These are phyloP conservation scores for Megathymus violae DNA, from an alignment of 1,140 invertebrate species.

Conservation along the genomic window DNA sequence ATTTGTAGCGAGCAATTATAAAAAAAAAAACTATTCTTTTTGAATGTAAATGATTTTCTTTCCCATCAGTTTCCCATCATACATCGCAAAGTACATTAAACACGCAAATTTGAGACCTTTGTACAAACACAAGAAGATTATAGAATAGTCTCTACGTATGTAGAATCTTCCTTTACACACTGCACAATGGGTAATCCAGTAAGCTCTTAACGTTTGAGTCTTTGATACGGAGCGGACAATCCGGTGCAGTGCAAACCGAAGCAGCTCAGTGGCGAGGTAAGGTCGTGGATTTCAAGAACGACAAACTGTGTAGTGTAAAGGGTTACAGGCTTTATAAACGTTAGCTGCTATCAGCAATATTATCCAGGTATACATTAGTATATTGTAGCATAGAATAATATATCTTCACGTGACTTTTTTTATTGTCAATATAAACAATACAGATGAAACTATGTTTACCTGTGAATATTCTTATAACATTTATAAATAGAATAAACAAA, in stretches of 20 bases:
- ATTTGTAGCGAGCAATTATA: too few species aligned
- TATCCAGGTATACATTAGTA: too few species aligned
- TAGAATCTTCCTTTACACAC: background rate
- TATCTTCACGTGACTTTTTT: too few species aligned
- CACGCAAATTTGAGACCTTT: background rate
- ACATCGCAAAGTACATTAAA: background rate
- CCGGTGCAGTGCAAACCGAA: slow-evolving; percentile 7
- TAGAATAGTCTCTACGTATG: slow-evolving; percentile 8
- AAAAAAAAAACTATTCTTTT: too few species aligned
- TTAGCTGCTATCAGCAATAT: too few species aligned
- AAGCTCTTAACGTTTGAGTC: slow-evolving; percentile 15
- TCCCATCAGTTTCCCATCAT: background rate
- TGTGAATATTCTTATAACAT: too few species aligned
- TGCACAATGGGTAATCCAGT: slow-evolving; percentile 37
- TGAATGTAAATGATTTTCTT: background rate
- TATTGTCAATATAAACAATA: too few species aligned
- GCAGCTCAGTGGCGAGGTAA: background rate
- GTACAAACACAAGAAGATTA: slow-evolving; percentile 7
- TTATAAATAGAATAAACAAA: too few species aligned
- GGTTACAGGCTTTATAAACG: too few species aligned
- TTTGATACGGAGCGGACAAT: background rate
- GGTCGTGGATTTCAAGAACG: background rate
- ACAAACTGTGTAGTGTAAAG: too few species aligned
- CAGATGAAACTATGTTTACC: too few species aligned
- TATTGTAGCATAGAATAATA: too few species aligned